A percentile compares a stretch with the other conserved stretches of the same genome.
phyloP scores from a whole-genome alignment of 2,113 vertebrate species.

The Sylvietta virens region DNA sequence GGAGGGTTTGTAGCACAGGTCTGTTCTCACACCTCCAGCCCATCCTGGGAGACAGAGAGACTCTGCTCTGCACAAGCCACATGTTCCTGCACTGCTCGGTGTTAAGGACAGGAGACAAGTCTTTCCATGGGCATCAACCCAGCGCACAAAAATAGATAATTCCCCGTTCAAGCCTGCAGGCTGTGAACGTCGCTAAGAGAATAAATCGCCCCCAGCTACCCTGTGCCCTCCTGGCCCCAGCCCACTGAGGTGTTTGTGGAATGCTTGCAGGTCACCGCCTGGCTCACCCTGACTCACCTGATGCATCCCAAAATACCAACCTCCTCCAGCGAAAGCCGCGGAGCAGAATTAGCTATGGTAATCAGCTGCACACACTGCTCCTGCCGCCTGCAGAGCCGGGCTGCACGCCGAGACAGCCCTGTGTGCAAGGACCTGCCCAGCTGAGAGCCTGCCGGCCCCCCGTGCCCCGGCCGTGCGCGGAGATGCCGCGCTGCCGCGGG shows the following conservation, averaged over 20 bases:
- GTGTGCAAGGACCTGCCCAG: neutral
- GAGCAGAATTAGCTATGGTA: neutral
- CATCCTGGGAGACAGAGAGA: neutral
- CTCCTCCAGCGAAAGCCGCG: neutral
- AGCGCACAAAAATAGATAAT: neutral
- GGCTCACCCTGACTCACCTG: neutral
- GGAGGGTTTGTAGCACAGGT: neutral
- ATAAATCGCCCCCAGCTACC: neutral
- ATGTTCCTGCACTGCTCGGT: neutral
- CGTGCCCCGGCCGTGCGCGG: rapidly evolving
- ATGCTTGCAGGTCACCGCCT: neutral
- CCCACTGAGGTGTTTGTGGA: neutral
- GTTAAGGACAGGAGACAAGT: neutral
- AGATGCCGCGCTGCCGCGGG: neutral
- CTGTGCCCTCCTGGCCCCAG: neutral
- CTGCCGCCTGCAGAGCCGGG: neutral
- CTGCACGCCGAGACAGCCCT: rapidly evolving
- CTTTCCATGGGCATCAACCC: neutral
- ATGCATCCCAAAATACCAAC: neutral
- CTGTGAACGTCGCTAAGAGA: neutral
- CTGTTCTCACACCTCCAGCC: neutral
- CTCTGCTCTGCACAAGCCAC: neutral
- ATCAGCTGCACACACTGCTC: neutral
- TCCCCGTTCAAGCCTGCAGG: neutral
- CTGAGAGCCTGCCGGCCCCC: neutral